Conservation (phyloP, 2,113 vertebrate genomes). For the Bubo bubo region DNA sequence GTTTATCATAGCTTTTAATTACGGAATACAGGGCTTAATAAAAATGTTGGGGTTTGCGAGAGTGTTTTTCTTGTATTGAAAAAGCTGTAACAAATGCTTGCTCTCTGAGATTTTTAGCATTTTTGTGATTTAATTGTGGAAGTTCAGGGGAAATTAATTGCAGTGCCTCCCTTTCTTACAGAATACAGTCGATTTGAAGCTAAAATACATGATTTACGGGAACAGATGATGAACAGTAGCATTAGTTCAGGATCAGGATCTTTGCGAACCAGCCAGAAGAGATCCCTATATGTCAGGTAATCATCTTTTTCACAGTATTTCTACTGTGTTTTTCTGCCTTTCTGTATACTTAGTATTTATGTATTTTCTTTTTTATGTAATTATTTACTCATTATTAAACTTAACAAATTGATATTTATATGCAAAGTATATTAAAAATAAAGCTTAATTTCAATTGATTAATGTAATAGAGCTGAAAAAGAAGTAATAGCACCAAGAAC, state of each 20-base stretch:
- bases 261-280: conserved; percentile 92
- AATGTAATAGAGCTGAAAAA: not conserved
- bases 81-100: not conserved
- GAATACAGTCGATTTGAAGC: conserved; percentile 97
- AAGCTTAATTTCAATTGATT: not conserved
- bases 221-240: conserved; percentile 99
- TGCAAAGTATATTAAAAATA: not conserved
- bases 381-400: not conserved
- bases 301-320: not conserved
- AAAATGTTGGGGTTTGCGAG: not conserved
- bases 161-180: conserved; percentile 3
- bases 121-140: not conserved
- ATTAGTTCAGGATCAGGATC: conserved; percentile 96
- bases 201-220: conserved; percentile 95
- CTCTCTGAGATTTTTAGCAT: not conserved
- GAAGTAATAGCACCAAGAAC: not conserved
- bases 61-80: not conserved
- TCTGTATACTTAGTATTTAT: not conserved
- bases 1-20: not conserved
- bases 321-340: not conserved
- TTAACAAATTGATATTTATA: not conserved
- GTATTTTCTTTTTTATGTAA: not conserved
- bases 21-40: not conserved
- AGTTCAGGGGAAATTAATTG: not conserved
- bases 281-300: conserved; percentile 95